Evolutionary conservation across 2,797 vertebrate species (phyloP), one percentile per base, ranked within the genome.

Genomic region (Borostomias antarcticus): DNA sequence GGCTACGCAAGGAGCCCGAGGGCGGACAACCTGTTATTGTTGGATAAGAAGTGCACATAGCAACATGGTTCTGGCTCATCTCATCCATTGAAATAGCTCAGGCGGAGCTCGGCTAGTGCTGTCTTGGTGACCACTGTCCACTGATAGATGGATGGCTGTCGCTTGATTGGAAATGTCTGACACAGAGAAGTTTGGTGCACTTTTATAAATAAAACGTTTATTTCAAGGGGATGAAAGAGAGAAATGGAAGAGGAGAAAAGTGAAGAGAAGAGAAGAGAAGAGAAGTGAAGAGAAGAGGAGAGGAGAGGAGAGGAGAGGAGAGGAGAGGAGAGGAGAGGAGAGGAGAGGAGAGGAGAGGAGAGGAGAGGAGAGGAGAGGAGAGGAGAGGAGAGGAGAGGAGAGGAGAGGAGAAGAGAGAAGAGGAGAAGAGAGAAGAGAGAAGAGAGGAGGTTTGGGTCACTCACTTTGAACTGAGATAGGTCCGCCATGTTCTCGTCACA

Each of bases 401-500:
- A 21, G 47, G n/a, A 21, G 47, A 66, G 17, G 35, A 51, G 53
- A 78, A 58, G 47, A 57, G 30, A 15, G 53, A 52, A 0, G 72
- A 81, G 77, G 47, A 63, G n/a, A n/a, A n/a, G n/a, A n/a, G n/a
- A n/a, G n/a, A n/a, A n/a, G n/a, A n/a, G n/a, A n/a, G n/a, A n/a
- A n/a, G n/a, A n/a, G n/a, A n/a, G 54, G 79, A 69, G 56, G 50
- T 50, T 62, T 75, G 43, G 58, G 70, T 66, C 56, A 92, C 95
- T 94, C 91, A 99, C 98, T 73, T 82, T 79, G 73, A 92, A 65
- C 50, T 89, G 75, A 73, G 95, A 93, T 65, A 98, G 81, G 77
- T 98, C 94, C 74, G 96, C 15, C 62, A 91, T 78, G 73, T 97
- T 91, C 29, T 91, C 72, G 66, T 97, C 92, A 81, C 98, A 99